Conservation (phyloP, 2,113 vertebrate genomes). For the Tiliqua scincoides region DNA sequence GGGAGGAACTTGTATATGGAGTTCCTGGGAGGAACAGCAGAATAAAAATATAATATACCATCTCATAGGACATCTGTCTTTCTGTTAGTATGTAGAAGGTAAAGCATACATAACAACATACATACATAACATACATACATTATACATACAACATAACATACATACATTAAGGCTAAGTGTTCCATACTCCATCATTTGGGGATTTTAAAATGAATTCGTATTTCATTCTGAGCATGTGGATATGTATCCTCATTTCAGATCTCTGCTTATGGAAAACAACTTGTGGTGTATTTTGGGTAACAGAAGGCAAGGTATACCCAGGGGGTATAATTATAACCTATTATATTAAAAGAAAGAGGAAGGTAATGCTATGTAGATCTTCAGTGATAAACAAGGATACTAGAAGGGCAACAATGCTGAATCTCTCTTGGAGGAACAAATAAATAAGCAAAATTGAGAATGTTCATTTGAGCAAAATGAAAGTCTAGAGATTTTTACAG, state of each 20-base stretch:
- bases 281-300: slow-evolving; percentile 30
- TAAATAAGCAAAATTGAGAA: not conserved
- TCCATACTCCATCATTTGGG: not conserved
- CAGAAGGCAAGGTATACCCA: slow-evolving; percentile 34
- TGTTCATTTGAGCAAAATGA: not conserved
- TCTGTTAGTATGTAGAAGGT: not conserved
- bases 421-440: slow-evolving; percentile 14
- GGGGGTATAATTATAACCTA: slow-evolving; percentile 51
- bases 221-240: slow-evolving; percentile 13
- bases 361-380: slow-evolving; percentile 19
- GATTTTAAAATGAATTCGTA: slow-evolving; percentile 21
- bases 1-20: no score
- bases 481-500: not conserved
- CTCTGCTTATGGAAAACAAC: slow-evolving; percentile 34
- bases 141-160: not conserved
- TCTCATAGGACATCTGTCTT: not conserved
- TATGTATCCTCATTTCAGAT: slow-evolving; percentile 31
- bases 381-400: slow-evolving; percentile 33
- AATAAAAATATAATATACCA: no score
- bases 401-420: slow-evolving; percentile 20
- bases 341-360: slow-evolving; percentile 28
- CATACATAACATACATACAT: no score
- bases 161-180: not conserved
- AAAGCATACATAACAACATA: not conserved
- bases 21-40: no score